These are phyloP conservation scores for Danionella dracula DNA, from an alignment of 2,797 vertebrate genomes.

Conservation along the genomic window DNA sequence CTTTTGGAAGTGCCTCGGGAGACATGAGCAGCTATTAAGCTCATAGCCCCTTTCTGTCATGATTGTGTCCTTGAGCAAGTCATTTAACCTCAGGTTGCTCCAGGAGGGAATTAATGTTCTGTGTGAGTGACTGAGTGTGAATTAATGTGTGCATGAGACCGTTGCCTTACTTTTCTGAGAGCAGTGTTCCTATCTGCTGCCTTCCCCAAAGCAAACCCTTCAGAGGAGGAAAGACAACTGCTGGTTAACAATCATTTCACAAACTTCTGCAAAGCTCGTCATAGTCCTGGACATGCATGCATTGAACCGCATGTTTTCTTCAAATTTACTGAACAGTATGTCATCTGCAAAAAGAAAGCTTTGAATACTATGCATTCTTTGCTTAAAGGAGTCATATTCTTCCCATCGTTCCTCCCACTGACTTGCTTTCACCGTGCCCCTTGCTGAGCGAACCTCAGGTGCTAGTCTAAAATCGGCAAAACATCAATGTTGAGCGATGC, in stretches of 20 bases:
- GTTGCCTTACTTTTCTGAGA: slow-evolving; percentile 78
- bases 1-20: background rate
- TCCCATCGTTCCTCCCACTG: too few relatives aligned
- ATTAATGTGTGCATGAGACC: background rate
- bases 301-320: background rate
- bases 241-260: background rate
- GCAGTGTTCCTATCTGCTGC: slow-evolving; percentile 78
- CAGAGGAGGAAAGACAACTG: background rate
- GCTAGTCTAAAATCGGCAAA: too few relatives aligned
- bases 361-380: too few relatives aligned
- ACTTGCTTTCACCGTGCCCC: too few relatives aligned
- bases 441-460: too few relatives aligned
- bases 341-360: too few relatives aligned
- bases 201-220: slow-evolving; percentile 93
- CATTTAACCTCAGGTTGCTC: slow-evolving; percentile 9
- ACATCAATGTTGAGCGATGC: too few relatives aligned
- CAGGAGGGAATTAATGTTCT: background rate
- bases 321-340: too few relatives aligned
- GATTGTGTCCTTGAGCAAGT: background rate
- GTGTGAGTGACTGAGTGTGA: background rate
- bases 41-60: background rate
- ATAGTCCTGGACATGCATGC: background rate
- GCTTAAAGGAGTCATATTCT: too few relatives aligned
- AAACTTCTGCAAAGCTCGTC: background rate
- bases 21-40: background rate